These are phyloP conservation scores for Drosophila murphyi DNA, from an alignment of 1,140 invertebrate species.

Conservation along the genomic window DNA sequence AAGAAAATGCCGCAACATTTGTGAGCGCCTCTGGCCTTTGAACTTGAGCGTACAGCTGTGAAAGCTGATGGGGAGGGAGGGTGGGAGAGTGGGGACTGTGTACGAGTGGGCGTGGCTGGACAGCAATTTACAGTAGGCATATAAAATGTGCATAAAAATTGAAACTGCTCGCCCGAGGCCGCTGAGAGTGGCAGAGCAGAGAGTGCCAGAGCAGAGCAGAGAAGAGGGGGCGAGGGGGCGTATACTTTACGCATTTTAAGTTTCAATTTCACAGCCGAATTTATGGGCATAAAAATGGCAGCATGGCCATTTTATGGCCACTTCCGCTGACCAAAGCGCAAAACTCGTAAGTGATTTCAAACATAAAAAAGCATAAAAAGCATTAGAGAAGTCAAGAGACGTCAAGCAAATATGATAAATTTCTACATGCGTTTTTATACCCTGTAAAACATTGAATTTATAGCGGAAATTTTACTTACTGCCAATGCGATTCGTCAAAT, in stretches of 20 bases:
- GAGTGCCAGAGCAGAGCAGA: no score
- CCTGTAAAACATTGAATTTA: slow-evolving; percentile 4
- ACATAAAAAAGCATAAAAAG: slow-evolving; percentile 75
- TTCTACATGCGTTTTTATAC: slow-evolving; percentile 2
- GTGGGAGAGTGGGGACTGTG: background rate
- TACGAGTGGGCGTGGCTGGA: slow-evolving; percentile 24
- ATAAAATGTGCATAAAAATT: slow-evolving; percentile 83
- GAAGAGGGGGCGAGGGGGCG: slow-evolving; percentile 21
- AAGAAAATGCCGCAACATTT: slow-evolving; percentile 55
- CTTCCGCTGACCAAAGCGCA: slow-evolving; percentile 68
- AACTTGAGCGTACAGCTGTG: slow-evolving; percentile 29
- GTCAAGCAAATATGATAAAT: slow-evolving; percentile 36
- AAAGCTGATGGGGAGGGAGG: no score
- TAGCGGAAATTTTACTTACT: slow-evolving; percentile 32
- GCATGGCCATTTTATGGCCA: slow-evolving; percentile 74
- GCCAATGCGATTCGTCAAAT: slow-evolving; percentile 59
- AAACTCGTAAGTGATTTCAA: slow-evolving; percentile 73
- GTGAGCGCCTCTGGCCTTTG: slow-evolving; percentile 64
- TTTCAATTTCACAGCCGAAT: slow-evolving; percentile 82
- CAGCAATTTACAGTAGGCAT: slow-evolving; percentile 80
- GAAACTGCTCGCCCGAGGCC: slow-evolving; percentile 43
- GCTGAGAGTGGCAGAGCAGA: background rate
- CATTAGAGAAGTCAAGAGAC: slow-evolving; percentile 12
- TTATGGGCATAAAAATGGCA: slow-evolving; percentile 68
- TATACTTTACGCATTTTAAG: slow-evolving; percentile 83